A percentile compares a stretch with the other conserved stretches of the same genome.
phyloP scores from a whole-genome alignment of 2,888 invertebrate genomes.

The Brachyopa scutellaris region DNA sequence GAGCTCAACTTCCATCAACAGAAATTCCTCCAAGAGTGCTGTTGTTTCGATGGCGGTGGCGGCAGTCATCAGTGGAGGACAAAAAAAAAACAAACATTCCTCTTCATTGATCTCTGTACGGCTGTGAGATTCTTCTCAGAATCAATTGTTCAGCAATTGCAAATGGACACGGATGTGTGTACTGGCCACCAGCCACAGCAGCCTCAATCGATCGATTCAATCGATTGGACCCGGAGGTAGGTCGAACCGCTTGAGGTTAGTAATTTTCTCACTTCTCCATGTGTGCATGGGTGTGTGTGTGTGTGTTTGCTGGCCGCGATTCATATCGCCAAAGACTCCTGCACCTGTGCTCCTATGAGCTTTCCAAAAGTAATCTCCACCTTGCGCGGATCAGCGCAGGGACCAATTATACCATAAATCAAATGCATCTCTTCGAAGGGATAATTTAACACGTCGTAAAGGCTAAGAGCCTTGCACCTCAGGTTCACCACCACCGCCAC shows the following conservation, averaged over 20 bases:
- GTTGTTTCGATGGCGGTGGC: constrained; percentile 6
- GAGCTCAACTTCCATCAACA: constrained; percentile 28
- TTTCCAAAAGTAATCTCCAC: constrained; percentile 32
- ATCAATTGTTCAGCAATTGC: constrained; percentile 68
- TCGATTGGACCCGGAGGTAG: constrained; percentile 60
- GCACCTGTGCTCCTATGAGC: constrained; percentile 55
- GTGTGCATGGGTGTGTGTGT: neutral
- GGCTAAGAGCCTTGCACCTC: constrained; percentile 3
- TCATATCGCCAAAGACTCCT: constrained; percentile 9
- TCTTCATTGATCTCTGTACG: constrained; percentile 47
- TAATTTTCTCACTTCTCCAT: constrained; percentile 67
- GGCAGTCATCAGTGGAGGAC: constrained; percentile 47
- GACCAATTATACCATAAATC: constrained; percentile 71
- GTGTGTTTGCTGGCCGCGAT: constrained; percentile 8
- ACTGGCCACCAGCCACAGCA: neutral
- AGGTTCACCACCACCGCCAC: neutral
- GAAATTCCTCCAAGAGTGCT: constrained; percentile 55
- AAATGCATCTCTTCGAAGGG: constrained; percentile 58
- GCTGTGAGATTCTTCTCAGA: constrained; percentile 61
- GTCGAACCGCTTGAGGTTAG: constrained; percentile 62
- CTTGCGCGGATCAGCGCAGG: constrained; percentile 29
- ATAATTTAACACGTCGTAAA: constrained; percentile 62
- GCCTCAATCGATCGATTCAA: constrained; percentile 61
- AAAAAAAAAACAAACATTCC: too few relatives aligned
- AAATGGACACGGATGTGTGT: constrained; percentile 61